Conservation (phyloP, 2,113 vertebrate genomes). For the Hemiprocne comata region DNA sequence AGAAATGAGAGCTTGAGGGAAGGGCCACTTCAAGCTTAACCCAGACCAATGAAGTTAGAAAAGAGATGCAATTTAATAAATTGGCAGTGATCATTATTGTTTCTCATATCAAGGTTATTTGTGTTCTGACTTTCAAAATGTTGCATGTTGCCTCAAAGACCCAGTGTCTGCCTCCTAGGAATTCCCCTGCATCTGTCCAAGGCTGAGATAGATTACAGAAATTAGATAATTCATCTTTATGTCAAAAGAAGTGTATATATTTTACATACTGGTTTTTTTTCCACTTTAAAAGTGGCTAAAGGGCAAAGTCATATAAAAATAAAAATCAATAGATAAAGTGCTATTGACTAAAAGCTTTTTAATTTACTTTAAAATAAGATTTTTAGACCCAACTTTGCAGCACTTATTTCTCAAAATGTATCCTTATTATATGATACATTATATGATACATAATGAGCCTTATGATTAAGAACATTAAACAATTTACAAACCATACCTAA, state of each 20-base stretch:
- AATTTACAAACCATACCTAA: background rate
- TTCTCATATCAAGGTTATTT: constrained; percentile 31
- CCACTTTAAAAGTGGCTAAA: constrained; percentile 32
- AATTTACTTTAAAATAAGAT: background rate
- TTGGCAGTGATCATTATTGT: constrained; percentile 11
- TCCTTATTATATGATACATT: background rate
- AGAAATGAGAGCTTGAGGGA: constrained; percentile 7
- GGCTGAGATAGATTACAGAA: constrained; percentile 47
- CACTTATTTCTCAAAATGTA: background rate
- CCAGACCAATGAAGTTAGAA: background rate
- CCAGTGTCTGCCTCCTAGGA: constrained; percentile 18
- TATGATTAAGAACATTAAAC: background rate
- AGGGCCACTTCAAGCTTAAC: constrained; percentile 8
- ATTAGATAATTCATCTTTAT: constrained; percentile 55
- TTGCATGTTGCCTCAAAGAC: constrained; percentile 12
- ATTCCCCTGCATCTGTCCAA: background rate
- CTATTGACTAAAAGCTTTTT: background rate
- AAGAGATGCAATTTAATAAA: constrained; percentile 18
- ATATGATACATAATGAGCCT: background rate
- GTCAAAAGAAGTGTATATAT: constrained; percentile 35
- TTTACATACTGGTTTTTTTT: constrained; percentile 45
- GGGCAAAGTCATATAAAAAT: constrained; percentile 18
- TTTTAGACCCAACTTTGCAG: background rate
- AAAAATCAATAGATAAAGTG: background rate
- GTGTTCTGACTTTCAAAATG: constrained; percentile 37